phyloP scores from a whole-genome alignment of 1,140 invertebrate genomes.

The Dendroctonus valens region DNA sequence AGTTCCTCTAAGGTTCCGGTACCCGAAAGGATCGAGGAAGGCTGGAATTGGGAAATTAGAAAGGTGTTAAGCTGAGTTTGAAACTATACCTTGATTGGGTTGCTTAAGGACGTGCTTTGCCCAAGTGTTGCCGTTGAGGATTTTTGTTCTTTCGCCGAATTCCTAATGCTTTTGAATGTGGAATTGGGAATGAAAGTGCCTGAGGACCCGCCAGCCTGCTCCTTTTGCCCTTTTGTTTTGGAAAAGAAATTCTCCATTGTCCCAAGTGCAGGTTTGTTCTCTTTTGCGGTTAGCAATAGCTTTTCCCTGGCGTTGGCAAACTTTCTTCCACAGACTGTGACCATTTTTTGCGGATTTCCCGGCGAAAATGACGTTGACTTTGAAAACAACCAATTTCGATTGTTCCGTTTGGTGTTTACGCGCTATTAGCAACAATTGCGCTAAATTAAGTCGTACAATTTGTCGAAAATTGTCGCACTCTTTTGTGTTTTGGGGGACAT shows the following conservation, averaged over 20 bases:
- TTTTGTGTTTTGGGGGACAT: too few relatives aligned
- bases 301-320: conserved; percentile 8
- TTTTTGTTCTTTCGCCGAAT: not conserved
- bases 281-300: not conserved
- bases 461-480: too few relatives aligned
- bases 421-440: too few relatives aligned
- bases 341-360: not conserved
- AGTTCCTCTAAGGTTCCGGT: conserved; percentile 13
- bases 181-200: conserved; percentile 32
- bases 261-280: conserved; percentile 1
- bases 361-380: too few relatives aligned
- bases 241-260: conserved; percentile 10
- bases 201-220: conserved; percentile 11
- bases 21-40: conserved; percentile 12
- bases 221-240: conserved; percentile 12
- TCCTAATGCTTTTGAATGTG: conserved; percentile 14
- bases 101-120: not conserved
- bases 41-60: too few relatives aligned
- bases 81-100: not conserved
- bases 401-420: too few relatives aligned
- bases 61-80: too few relatives aligned
- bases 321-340: conserved; percentile 1
- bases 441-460: too few relatives aligned
- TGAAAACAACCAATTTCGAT: too few relatives aligned
- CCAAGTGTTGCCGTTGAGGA: not conserved